These are phyloP conservation scores for Catagonus wagneri DNA, from an alignment of 2,113 vertebrate genomes.

Conservation along the genomic window DNA sequence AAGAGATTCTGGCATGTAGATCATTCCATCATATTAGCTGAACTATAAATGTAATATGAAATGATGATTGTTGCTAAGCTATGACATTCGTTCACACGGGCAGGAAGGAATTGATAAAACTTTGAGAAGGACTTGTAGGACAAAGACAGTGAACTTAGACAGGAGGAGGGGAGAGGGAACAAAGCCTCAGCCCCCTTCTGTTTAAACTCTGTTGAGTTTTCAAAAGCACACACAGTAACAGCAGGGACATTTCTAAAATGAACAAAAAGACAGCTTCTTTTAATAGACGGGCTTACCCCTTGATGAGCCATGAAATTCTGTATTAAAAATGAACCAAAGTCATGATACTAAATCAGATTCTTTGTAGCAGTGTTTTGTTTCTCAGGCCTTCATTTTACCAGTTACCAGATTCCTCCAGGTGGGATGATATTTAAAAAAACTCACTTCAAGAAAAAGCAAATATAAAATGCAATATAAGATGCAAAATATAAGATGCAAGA, in stretches of 20 bases:
- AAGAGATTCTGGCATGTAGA: constrained; percentile 77
- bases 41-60: constrained; percentile 78
- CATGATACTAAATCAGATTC: constrained; percentile 57
- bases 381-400: constrained; percentile 36
- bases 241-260: constrained; percentile 10
- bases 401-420: constrained; percentile 48
- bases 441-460: constrained; percentile 35
- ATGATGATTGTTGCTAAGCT: constrained; percentile 72
- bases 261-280: constrained; percentile 27
- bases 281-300: constrained; percentile 1
- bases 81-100: constrained; percentile 53
- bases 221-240: not conserved
- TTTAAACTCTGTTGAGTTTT: not conserved
- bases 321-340: constrained; percentile 65
- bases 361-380: constrained; percentile 66
- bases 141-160: constrained; percentile 58
- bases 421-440: constrained; percentile 51
- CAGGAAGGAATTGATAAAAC: constrained; percentile 62
- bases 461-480: not conserved
- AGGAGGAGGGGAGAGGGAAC: not conserved
- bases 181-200: not conserved
- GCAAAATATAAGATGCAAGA: not conserved
- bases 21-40: constrained; percentile 80
- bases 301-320: constrained; percentile 62
- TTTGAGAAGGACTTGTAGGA: not conserved